Percentiles rank a stretch among this genome's conserved stretches.
These are phyloP conservation scores for Apocheima hispidaria DNA, from an alignment of 2,888 invertebrate species.

Conservation along the genomic window DNA sequence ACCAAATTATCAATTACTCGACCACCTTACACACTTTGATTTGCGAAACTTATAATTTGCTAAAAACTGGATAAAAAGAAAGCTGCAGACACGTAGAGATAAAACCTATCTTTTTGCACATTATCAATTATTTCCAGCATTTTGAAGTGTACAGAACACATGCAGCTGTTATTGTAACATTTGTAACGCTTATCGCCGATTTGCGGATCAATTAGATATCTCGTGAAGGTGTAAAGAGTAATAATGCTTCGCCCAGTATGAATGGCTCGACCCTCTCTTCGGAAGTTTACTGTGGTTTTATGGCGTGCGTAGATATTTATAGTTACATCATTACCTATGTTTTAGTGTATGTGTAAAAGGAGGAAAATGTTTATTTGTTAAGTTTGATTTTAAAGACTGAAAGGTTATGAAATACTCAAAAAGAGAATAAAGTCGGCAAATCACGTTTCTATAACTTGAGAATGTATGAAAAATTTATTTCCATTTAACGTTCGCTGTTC, in stretches of 20 bases:
- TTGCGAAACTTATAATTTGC: conserved; percentile 17
- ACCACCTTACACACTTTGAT: conserved; percentile 4
- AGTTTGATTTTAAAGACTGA: no score
- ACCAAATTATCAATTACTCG: neutral
- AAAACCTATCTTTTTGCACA: conserved; percentile 52
- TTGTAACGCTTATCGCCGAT: conserved; percentile 59
- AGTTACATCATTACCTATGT: neutral
- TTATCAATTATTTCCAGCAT: conserved; percentile 68
- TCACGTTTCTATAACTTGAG: no score
- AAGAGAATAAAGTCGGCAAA: no score
- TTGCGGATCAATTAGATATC: conserved; percentile 60
- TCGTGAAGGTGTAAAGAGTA: conserved; percentile 42
- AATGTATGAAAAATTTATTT: no score
- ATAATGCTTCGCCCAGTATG: conserved; percentile 26
- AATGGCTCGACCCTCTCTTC: conserved; percentile 19
- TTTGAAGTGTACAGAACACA: conserved; percentile 57
- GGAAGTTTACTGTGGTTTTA: neutral
- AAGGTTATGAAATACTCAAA: no score
- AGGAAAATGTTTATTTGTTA: neutral
- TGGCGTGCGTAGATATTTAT: neutral
- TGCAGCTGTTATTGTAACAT: conserved; percentile 57
- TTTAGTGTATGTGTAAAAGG: neutral
- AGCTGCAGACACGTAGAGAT: conserved; percentile 52
- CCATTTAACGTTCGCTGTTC: no score
- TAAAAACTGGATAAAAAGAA: conserved; percentile 50